A percentile compares a stretch with the other conserved stretches of the same genome.
phyloP scores from a whole-genome alignment of 2,797 vertebrate species.

The Gila robusta region DNA sequence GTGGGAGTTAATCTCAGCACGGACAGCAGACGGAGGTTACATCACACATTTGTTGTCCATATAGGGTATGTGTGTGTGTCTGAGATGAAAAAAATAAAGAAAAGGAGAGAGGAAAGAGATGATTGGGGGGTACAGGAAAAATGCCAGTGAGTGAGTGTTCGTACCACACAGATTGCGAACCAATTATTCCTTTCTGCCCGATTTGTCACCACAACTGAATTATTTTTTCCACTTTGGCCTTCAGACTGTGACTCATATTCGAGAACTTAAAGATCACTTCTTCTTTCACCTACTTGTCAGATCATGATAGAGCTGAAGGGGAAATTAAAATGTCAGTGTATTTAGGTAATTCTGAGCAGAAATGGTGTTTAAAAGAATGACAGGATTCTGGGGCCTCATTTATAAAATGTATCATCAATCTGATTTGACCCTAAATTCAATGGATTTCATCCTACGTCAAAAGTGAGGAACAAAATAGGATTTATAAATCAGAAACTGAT shows the following conservation, averaged over 20 bases:
- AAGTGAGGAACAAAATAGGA: neutral
- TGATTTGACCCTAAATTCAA: neutral
- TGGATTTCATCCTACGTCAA: neutral
- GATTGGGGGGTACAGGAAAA: slow-evolving; percentile 37
- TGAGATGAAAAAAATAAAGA: slow-evolving; percentile 40
- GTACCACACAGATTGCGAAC: slow-evolving; percentile 12
- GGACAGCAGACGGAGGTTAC: slow-evolving; percentile 69
- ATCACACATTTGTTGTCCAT: slow-evolving; percentile 57
- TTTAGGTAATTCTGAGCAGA: neutral
- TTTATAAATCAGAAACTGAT: neutral
- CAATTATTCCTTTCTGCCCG: slow-evolving; percentile 45
- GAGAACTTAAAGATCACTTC: slow-evolving; percentile 27
- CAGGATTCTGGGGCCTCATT: neutral
- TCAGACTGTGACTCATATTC: slow-evolving; percentile 47
- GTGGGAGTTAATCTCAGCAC: slow-evolving; percentile 79
- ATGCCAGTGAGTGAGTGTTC: slow-evolving; percentile 24
- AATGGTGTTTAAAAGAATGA: neutral
- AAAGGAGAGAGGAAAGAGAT: slow-evolving; percentile 24
- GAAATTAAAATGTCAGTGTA: slow-evolving; percentile 13
- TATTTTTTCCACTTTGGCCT: slow-evolving; percentile 48
- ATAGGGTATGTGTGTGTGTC: slow-evolving; percentile 42
- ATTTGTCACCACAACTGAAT: slow-evolving; percentile 48
- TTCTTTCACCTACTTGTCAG: slow-evolving; percentile 35
- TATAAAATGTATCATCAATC: neutral
- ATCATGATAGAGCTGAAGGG: slow-evolving; percentile 13